Evolutionary conservation across 2,888 invertebrate species (phyloP).

Genomic region (Furcula furcula): DNA sequence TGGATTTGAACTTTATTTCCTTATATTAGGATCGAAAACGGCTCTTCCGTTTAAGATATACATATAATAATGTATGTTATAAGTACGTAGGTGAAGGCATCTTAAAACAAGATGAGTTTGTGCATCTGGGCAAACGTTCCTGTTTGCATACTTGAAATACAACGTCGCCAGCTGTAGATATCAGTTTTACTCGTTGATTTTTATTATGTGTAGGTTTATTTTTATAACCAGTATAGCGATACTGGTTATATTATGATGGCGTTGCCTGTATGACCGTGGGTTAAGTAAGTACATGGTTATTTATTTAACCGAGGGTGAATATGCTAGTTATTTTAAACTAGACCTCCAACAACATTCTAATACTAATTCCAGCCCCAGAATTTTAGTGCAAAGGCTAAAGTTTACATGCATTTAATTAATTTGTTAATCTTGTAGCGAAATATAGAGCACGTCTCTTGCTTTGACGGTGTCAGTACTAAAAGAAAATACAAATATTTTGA

Average conservation of each 20-base stretch:
- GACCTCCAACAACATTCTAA: too few relatives aligned
- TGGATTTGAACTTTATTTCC: constrained; percentile 12
- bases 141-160: constrained; percentile 54
- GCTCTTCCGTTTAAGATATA: neutral
- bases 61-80: constrained; percentile 1
- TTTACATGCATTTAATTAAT: too few relatives aligned
- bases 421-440: too few relatives aligned
- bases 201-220: constrained; percentile 40
- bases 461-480: too few relatives aligned
- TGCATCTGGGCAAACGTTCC: constrained; percentile 38
- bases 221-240: constrained; percentile 14
- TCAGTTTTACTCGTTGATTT: constrained; percentile 49
- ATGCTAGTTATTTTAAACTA: too few relatives aligned
- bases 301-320: too few relatives aligned
- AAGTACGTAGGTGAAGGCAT: constrained; percentile 11
- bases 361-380: too few relatives aligned
- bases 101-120: constrained; percentile 40
- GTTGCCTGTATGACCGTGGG: too few relatives aligned
- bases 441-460: too few relatives aligned
- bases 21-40: constrained; percentile 18
- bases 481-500: too few relatives aligned
- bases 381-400: too few relatives aligned
- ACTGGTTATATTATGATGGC: neutral
- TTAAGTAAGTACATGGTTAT: too few relatives aligned
- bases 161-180: constrained; percentile 53